Conservation (phyloP, 2,113 vertebrate genomes). For the Hydropotes inermis region DNA sequence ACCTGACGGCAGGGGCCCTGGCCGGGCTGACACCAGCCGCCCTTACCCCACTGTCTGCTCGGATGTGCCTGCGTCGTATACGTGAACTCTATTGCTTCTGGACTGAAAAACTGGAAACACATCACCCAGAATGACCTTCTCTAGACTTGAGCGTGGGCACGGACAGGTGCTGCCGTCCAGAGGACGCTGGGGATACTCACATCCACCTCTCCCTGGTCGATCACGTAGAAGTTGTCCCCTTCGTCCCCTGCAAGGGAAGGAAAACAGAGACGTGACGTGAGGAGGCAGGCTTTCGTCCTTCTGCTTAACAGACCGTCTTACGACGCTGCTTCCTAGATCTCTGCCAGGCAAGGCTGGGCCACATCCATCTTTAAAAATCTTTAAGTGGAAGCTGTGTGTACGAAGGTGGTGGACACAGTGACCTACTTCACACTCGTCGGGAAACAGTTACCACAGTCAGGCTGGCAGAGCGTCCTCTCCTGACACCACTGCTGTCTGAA, state of each 20-base stretch:
- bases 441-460: fast-evolving
- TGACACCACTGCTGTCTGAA: fast-evolving
- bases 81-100: not conserved
- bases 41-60: fast-evolving
- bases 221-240: constrained; percentile 98
- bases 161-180: fast-evolving
- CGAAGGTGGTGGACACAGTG: fast-evolving
- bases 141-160: fast-evolving
- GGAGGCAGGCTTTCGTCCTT: not conserved
- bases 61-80: fast-evolving
- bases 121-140: not conserved
- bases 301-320: not conserved
- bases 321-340: too few species aligned
- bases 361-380: fast-evolving
- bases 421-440: fast-evolving
- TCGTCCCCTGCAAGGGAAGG: constrained; percentile 88
- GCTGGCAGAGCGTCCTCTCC: fast-evolving
- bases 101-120: not conserved
- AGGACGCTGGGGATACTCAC: constrained; percentile 82
- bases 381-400: fast-evolving
- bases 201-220: constrained; percentile 97
- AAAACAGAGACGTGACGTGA: fast-evolving
- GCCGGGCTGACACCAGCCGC: fast-evolving
- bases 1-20: not conserved
- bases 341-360: not conserved